Percentiles rank a stretch among this genome's conserved stretches.
Evolutionary conservation across 1,140 invertebrate species (phyloP).

Genomic region (Lordiphosa clarofinis): DNA sequence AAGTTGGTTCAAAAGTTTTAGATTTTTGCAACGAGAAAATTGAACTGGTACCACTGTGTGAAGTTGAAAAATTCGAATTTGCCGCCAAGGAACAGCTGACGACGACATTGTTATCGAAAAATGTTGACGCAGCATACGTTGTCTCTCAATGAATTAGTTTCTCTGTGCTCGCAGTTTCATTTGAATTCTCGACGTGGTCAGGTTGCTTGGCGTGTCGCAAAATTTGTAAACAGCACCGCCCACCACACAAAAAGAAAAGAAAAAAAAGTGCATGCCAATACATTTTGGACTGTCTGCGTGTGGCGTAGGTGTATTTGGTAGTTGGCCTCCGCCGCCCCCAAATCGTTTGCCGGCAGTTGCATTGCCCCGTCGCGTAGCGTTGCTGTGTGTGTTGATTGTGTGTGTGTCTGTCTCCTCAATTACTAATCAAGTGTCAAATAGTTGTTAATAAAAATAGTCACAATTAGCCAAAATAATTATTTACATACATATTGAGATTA

Average conservation of each 20-base stretch:
- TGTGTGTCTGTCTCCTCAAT: conserved; percentile 21
- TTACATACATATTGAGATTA: conserved; percentile 19
- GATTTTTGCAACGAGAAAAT: too few relatives aligned
- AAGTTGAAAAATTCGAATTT: too few relatives aligned
- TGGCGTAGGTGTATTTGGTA: conserved; percentile 2
- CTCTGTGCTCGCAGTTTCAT: background rate
- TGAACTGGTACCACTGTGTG: too few relatives aligned
- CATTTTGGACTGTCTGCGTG: conserved; percentile 4
- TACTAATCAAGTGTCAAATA: conserved; percentile 17
- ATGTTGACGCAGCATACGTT: too few relatives aligned
- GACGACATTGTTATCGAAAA: too few relatives aligned
- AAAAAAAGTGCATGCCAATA: conserved; percentile 15
- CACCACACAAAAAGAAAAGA: background rate
- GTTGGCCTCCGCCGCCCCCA: background rate
- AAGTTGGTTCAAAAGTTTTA: too few relatives aligned
- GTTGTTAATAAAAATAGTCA: conserved; percentile 14
- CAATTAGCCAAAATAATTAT: conserved; percentile 38
- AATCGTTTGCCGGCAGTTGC: background rate
- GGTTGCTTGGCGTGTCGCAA: background rate
- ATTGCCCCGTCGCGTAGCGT: background rate
- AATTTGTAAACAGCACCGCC: background rate
- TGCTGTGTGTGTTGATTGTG: background rate
- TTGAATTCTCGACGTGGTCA: conserved; percentile 4
- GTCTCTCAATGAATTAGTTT: too few relatives aligned
- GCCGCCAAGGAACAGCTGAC: too few relatives aligned